Conservation (phyloP, 2,888 invertebrate genomes). For the Hecatera dysodea region DNA sequence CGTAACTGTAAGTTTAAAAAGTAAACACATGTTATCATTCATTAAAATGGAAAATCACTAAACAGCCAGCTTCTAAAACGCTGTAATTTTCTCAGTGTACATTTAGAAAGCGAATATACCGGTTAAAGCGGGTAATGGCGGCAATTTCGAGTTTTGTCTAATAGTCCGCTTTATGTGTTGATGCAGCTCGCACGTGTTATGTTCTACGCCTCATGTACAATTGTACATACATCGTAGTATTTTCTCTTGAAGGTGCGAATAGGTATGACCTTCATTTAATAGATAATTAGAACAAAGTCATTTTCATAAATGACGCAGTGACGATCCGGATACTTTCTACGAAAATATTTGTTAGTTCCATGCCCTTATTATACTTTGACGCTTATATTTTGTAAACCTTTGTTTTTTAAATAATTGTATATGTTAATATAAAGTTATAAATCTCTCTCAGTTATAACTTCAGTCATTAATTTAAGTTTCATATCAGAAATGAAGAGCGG, state of each 20-base stretch:
- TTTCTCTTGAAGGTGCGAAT: conserved; percentile 49
- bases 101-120: conserved; percentile 68
- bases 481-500: conserved; percentile 32
- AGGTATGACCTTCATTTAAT: conserved; percentile 42
- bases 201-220: conserved; percentile 60
- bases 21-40: conserved; percentile 31
- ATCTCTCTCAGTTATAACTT: not conserved
- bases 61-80: conserved; percentile 48
- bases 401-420: not conserved
- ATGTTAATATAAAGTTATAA: not conserved
- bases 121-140: conserved; percentile 66
- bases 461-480: not conserved
- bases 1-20: not conserved
- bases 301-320: conserved; percentile 36
- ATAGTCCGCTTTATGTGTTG: conserved; percentile 61
- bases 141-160: conserved; percentile 66
- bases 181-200: conserved; percentile 48
- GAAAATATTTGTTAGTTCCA: not conserved
- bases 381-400: not conserved
- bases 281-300: conserved; percentile 41
- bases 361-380: too few species aligned
- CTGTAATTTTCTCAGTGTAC: conserved; percentile 63
- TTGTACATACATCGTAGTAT: conserved; percentile 44
- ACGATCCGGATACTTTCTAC: not conserved
- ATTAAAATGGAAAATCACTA: conserved; percentile 64